Base-by-base conservation (phyloP, 2,113 vertebrate species). In the Capreolus pygargus region DNA sequence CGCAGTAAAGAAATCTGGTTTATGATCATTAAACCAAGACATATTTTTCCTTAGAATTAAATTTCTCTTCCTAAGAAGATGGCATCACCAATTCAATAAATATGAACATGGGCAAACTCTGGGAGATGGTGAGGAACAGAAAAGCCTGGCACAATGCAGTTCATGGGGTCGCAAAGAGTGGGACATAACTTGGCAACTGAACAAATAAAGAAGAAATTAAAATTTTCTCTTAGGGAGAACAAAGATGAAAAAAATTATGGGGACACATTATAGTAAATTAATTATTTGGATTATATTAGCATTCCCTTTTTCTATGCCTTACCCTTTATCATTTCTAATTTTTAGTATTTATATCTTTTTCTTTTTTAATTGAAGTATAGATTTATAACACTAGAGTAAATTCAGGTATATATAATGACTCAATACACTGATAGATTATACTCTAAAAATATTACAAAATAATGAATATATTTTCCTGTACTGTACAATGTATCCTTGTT, bases 301-400 rank as follows among this genome's bases (percentile, higher is more conserved):
- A 84, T 57, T 96, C 16, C 82, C 43, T 81, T 17, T 87, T 89
- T 94, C 74, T 97, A 15, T 92, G 28, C 91, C 89, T 92, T 60
- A 88, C 45, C 25, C 17, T 79, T 79, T 47, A 39, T 70, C 39
- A 50, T 96, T 96, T 60, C 33, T 27, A 86, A 78, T 52, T 86
- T 67, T 87, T 39, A 81, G 45, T 58, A 55, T 52, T 95, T 93
- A 43, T 45, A 27, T 43, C 0, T 61, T 83, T 54, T 54, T n/a
- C 16, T 36, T 55, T 83, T 83, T 55, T 14, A 55, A 83, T 15
- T 83, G n/a, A 55, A 55, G 7, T 83, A 39, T 27, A 55, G 52
- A 55, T 55, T 83, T 83, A 83, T 4, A 16, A 23, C 7, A 82
- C 23, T 54, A 54, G 33, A 82, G 54, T 82, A 54, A 27, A 36